Percentiles rank a stretch among this genome's conserved stretches.
phyloP scores from a whole-genome alignment of 2,888 invertebrate species.

The Acholoe squamosa region DNA sequence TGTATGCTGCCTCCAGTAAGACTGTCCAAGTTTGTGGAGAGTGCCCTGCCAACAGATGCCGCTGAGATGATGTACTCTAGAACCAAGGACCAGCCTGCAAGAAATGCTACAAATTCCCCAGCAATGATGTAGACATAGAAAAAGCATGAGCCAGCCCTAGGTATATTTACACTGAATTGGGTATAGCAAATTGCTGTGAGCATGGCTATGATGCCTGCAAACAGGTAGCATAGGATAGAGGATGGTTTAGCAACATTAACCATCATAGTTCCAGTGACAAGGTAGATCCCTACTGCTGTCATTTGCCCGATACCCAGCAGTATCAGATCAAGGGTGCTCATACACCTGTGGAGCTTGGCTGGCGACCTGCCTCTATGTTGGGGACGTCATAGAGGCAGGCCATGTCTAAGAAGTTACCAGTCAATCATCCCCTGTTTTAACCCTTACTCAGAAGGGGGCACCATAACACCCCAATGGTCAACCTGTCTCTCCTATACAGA shows the following conservation, averaged over 20 bases:
- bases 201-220: conserved; percentile 1
- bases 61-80: not conserved
- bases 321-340: not conserved
- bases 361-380: no score
- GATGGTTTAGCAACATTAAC: not conserved
- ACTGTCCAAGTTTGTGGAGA: not conserved
- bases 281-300: conserved; percentile 26
- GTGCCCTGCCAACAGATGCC: not conserved
- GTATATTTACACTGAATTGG: no score
- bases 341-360: not conserved
- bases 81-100: conserved; percentile 25
- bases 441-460: no score
- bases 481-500: no score
- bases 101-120: not conserved
- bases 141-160: conserved; percentile 14
- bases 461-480: no score
- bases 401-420: no score
- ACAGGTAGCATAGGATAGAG: not conserved
- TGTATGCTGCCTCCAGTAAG: not conserved
- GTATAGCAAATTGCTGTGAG: conserved; percentile 29
- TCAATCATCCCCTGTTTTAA: no score
- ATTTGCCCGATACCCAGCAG: conserved; percentile 14
- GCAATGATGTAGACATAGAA: not conserved
- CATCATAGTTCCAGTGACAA: conserved; percentile 4
- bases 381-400: no score